Evolutionary conservation across 35 echinoderm and acorn worm genomes (phyloP).

Genomic region (Heliocidaris tuberculata): DNA sequence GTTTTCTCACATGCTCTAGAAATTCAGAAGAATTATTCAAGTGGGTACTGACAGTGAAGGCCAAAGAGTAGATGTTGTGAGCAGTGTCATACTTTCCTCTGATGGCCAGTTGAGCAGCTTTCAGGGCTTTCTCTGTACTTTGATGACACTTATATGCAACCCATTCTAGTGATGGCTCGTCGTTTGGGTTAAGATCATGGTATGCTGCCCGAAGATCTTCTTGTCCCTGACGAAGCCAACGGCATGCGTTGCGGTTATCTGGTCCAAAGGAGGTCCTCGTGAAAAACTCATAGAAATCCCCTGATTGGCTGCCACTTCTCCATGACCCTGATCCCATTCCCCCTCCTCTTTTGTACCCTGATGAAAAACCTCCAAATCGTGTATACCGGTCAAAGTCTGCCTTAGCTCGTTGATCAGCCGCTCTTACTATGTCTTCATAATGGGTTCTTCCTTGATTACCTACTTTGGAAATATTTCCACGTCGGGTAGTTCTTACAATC

Average conservation of each 20-base stretch:
- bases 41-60: not conserved
- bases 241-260: not conserved
- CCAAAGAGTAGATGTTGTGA: not conserved
- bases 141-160: conserved; percentile 33
- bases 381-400: not conserved
- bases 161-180: conserved; percentile 30
- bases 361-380: conserved; percentile 2
- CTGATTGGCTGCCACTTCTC: too few relatives aligned
- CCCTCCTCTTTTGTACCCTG: not conserved
- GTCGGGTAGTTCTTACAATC: too few relatives aligned
- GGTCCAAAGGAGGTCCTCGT: too few relatives aligned
- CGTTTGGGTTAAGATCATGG: not conserved
- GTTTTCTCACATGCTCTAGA: not conserved
- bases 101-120: conserved; percentile 21
- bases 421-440: too few relatives aligned
- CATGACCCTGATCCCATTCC: too few relatives aligned
- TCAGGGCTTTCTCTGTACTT: conserved; percentile 5
- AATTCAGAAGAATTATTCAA: not conserved
- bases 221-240: conserved; percentile 62
- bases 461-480: not conserved
- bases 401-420: not conserved
- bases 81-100: not conserved
- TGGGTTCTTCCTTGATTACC: too few relatives aligned
- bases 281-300: too few relatives aligned
- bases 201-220: conserved; percentile 16